These are phyloP conservation scores for Sphaeridia pumilis DNA, from an alignment of 2,888 invertebrate genomes.

Conservation along the genomic window DNA sequence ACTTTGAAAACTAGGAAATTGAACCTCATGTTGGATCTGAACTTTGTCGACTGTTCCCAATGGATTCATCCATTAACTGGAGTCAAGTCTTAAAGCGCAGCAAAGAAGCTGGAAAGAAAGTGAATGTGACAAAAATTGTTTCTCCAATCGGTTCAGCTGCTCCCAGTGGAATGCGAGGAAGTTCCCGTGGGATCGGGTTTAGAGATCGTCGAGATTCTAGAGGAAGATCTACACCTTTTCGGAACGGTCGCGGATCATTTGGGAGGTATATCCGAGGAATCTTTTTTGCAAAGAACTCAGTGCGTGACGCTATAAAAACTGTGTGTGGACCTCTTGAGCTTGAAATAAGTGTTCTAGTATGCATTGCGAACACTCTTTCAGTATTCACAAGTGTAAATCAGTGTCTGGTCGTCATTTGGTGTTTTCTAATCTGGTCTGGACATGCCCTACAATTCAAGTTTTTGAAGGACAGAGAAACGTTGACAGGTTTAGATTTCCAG, in stretches of 20 bases:
- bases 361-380: no score
- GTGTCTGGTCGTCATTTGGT: constrained; percentile 8
- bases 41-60: constrained; percentile 81
- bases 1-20: constrained; percentile 59
- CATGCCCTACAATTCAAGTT: no score
- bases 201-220: constrained; percentile 21
- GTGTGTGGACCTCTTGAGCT: constrained; percentile 12
- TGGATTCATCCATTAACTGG: constrained; percentile 80
- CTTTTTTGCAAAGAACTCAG: constrained; percentile 30
- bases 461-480: no score
- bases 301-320: constrained; percentile 13
- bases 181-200: constrained; percentile 46
- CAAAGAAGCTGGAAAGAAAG: constrained; percentile 64
- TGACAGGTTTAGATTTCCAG: no score
- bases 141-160: constrained; percentile 42
- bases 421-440: no score
- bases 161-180: constrained; percentile 38
- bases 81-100: constrained; percentile 74
- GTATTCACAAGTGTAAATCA: no score
- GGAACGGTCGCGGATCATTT: constrained; percentile 33
- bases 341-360: constrained; percentile 4
- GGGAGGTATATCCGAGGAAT: constrained; percentile 37
- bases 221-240: constrained; percentile 23
- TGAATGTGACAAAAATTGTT: constrained; percentile 46
- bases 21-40: constrained; percentile 92